Evolutionary conservation across 2,888 invertebrate genomes (phyloP).

Genomic region (Heliconius ethilla): DNA sequence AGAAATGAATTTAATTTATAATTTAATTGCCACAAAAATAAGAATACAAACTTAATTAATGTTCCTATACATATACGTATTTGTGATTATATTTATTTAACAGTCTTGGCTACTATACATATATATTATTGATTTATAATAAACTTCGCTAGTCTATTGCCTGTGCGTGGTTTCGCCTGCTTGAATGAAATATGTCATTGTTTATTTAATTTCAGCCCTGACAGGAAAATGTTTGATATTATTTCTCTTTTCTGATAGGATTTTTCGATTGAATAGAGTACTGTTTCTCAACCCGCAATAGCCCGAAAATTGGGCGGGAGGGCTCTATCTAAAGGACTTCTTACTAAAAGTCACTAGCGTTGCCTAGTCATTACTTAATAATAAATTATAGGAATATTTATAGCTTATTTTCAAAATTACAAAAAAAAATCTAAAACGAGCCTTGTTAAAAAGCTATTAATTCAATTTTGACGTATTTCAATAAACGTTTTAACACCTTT

Average conservation of each 20-base stretch:
- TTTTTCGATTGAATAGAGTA: not conserved
- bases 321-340: not conserved
- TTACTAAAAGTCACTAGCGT: not conserved
- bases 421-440: slow-evolving; percentile 46
- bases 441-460: slow-evolving; percentile 82
- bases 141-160: too few species aligned
- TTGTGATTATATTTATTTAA: not conserved
- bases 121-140: too few species aligned
- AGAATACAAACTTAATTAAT: too few species aligned
- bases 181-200: too few species aligned
- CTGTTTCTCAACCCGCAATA: not conserved
- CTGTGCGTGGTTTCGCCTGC: too few species aligned
- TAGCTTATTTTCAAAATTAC: slow-evolving; percentile 19
- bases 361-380: not conserved
- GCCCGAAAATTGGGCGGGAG: not conserved
- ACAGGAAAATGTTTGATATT: not conserved
- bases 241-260: not conserved
- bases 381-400: slow-evolving; percentile 21
- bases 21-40: not conserved
- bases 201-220: not conserved
- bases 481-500: slow-evolving; percentile 82
- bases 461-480: slow-evolving; percentile 76
- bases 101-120: too few species aligned
- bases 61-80: not conserved
- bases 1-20: slow-evolving; percentile 10